phyloP scores from a whole-genome alignment of 2,113 vertebrate species.

The Grus americana region DNA sequence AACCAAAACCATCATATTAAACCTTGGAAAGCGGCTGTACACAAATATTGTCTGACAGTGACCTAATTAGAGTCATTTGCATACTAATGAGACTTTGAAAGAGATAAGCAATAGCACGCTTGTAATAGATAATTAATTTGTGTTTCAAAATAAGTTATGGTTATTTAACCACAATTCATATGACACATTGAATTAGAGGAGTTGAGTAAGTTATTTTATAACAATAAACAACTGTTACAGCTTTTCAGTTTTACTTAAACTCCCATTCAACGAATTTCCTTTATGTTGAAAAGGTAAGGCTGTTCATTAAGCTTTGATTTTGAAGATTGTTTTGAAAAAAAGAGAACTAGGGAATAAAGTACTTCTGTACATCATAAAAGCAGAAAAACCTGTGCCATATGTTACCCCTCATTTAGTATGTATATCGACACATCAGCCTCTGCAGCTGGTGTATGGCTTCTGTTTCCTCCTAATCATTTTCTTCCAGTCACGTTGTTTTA shows the following conservation, averaged over 20 bases:
- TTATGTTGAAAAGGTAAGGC: not conserved
- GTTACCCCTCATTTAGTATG: not conserved
- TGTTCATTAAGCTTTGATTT: constrained; percentile 29
- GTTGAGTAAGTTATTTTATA: constrained; percentile 64
- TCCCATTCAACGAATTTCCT: not conserved
- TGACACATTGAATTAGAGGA: constrained; percentile 71
- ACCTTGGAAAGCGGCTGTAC: constrained; percentile 70
- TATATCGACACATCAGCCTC: not conserved
- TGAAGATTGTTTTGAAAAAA: constrained; percentile 26
- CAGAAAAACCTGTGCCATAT: not conserved
- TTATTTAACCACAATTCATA: constrained; percentile 75
- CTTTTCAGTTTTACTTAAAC: constrained; percentile 62
- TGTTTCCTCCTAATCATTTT: not conserved
- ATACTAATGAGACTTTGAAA: constrained; percentile 80
- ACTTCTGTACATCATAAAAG: constrained; percentile 11
- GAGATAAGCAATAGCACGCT: constrained; percentile 76
- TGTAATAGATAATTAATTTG: constrained; percentile 82
- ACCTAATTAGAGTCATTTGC: constrained; percentile 83
- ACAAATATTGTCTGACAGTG: constrained; percentile 79
- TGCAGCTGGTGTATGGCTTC: not conserved
- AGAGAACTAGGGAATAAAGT: not conserved
- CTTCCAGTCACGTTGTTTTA: not conserved
- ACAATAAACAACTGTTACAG: constrained; percentile 57
- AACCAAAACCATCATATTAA: constrained; percentile 59
- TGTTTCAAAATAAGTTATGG: constrained; percentile 78